Evolutionary conservation across 2,113 vertebrate species (phyloP).

Genomic region (Xyrauchen texanus): DNA sequence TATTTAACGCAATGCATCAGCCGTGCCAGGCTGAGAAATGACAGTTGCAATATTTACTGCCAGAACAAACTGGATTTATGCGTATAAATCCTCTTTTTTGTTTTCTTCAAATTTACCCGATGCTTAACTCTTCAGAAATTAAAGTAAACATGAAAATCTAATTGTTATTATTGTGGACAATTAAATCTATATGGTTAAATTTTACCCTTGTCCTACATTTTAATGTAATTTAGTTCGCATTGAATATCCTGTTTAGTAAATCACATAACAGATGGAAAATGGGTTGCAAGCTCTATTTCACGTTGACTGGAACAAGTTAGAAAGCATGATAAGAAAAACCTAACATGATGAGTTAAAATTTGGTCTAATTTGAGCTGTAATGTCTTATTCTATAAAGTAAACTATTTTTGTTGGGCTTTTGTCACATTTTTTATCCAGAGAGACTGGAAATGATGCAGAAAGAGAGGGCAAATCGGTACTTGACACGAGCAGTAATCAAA

Average conservation of each 20-base stretch:
- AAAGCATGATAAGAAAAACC: too few species aligned
- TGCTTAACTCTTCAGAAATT: too few species aligned
- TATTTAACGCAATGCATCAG: slow-evolving; percentile 31
- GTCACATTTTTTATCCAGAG: slow-evolving; percentile 76
- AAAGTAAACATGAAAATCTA: too few species aligned
- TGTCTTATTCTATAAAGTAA: slow-evolving; percentile 59
- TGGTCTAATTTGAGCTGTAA: slow-evolving; percentile 75
- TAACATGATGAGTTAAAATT: too few species aligned
- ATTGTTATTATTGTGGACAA: background rate
- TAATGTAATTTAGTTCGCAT: too few species aligned
- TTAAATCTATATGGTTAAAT: too few species aligned
- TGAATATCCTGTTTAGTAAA: too few species aligned
- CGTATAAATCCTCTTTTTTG: slow-evolving; percentile 1
- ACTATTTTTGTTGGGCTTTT: slow-evolving; percentile 50
- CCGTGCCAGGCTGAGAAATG: slow-evolving; percentile 11
- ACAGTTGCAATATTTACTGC: slow-evolving; percentile 26
- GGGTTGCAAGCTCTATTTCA: too few species aligned
- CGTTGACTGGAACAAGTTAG: too few species aligned
- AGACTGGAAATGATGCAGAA: slow-evolving; percentile 15
- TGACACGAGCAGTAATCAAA: background rate
- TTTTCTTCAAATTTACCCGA: background rate
- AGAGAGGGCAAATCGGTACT: background rate
- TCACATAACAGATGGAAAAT: too few species aligned
- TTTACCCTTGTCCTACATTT: too few species aligned
- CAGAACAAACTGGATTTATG: slow-evolving; percentile 34